Evolutionary conservation across 2,113 vertebrate genomes (phyloP), one percentile per base, ranked within the genome.

Genomic region (Cynopterus brachyotis): DNA sequence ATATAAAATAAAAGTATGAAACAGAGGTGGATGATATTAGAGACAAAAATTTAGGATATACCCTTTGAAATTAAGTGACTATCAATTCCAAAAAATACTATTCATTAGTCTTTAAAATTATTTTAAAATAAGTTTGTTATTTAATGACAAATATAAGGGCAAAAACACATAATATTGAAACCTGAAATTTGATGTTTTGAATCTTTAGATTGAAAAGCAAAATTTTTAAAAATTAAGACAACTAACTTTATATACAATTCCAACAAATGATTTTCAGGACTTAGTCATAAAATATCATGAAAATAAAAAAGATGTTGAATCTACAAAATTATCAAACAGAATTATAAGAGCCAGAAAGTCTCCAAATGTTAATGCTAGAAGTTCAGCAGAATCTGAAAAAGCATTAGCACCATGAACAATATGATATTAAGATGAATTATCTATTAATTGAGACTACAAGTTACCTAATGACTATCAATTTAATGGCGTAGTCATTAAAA

Each of bases 101-200:
- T 70, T 81, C 55, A 66, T 81, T 76, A 76, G 20, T 12, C 37
- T 89, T 73, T 45, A 69, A 84, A 72, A 57, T 72, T 50, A 67
- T 62, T 80, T 92, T 8, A n/a, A 88, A 85, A 57, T 72, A 26
- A 10, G 67, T 89, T 17, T 59, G 3, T 79, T 79, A 26, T 67
- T 85, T 55, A 79, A 53, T 96, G 50, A 85, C 59, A 97, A 79
- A 93, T 59, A 67, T 22, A 17, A 92, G 12, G 28, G 47, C 37
- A 45, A 92, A 95, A 86, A 89, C 32, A 69, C n/a, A 26, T 59
- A 85, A 45, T 82, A 59, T 12, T 70, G 50, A 73, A 82, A 78
- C 40, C 60, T 69, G 57, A 96, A 87, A 67, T 84, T 83, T 87
- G 67, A 59, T 80, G 8, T 88, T 93, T 93, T 83, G 12, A 95